These are phyloP conservation scores for Lepilemur septentrionalis DNA, from an alignment of 2,797 vertebrate genomes.

Conservation along the genomic window DNA sequence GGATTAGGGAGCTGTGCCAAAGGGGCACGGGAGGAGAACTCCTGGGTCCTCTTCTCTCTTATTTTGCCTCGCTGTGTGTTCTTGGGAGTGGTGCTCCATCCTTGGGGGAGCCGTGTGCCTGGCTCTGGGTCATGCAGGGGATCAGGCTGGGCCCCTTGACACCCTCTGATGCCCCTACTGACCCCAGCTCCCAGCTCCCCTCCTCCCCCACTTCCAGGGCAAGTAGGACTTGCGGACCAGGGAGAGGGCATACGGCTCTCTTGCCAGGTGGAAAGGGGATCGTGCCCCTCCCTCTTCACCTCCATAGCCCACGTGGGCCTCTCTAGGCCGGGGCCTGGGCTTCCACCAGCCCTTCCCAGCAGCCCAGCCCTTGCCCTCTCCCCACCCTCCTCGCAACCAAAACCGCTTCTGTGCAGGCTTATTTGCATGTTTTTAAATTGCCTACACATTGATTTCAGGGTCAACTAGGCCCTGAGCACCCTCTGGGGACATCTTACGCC, in stretches of 20 bases:
- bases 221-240: background rate
- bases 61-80: too few relatives aligned
- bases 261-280: background rate
- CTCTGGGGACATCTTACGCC: background rate
- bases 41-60: background rate
- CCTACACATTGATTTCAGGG: background rate
- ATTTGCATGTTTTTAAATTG: background rate
- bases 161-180: background rate
- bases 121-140: background rate
- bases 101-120: rapidly evolving
- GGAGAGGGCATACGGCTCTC: too few relatives aligned
- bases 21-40: too few relatives aligned
- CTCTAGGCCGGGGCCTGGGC: background rate
- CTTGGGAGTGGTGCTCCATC: background rate
- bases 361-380: background rate
- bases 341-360: background rate
- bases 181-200: background rate
- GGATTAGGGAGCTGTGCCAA: background rate
- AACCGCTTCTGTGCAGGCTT: background rate
- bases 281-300: rapidly evolving
- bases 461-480: background rate
- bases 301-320: background rate
- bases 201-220: background rate
- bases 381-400: background rate
- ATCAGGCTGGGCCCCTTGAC: background rate